A percentile compares a stretch with the other conserved stretches of the same genome.
Conservation (phyloP, 1,140 invertebrate genomes). For the Leucophenga varia region DNA sequence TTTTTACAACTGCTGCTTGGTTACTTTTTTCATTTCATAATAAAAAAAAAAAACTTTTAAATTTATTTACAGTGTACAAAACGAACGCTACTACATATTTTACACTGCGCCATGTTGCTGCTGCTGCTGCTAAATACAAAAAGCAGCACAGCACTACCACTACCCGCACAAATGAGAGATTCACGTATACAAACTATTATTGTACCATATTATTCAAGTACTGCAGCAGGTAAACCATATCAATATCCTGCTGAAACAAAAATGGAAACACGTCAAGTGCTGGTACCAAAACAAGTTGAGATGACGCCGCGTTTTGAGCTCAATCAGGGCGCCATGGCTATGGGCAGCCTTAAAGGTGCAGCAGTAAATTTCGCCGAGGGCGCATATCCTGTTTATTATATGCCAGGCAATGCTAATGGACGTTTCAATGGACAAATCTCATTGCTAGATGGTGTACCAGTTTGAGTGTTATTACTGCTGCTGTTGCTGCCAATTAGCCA, state of each 20-base stretch:
- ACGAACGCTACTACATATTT: no score
- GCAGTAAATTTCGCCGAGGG: conserved; percentile 17
- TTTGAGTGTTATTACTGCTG: no score
- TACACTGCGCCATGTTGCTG: no score
- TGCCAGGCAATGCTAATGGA: conserved; percentile 18
- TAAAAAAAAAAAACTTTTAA: no score
- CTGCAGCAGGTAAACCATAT: conserved; percentile 3
- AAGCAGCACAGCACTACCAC: neutral
- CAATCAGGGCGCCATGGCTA: conserved; percentile 9
- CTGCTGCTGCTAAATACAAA: no score
- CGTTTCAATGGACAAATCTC: conserved; percentile 19
- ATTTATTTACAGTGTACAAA: no score
- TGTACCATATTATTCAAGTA: conserved; percentile 14
- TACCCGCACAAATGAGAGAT: neutral
- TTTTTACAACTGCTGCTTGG: no score
- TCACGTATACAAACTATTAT: conserved; percentile 15
- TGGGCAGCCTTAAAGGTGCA: conserved; percentile 11
- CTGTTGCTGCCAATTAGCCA: no score
- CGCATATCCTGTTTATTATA: conserved; percentile 23
- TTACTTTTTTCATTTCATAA: no score
- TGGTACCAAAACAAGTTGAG: conserved; percentile 8
- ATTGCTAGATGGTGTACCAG: conserved; percentile 3
- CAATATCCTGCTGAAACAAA: conserved; percentile 1
- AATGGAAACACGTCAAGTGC: conserved; percentile 10
- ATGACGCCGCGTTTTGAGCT: conserved; percentile 12